phyloP scores from a whole-genome alignment of 2,888 invertebrate genomes.

The Drosophila glabriapex region DNA sequence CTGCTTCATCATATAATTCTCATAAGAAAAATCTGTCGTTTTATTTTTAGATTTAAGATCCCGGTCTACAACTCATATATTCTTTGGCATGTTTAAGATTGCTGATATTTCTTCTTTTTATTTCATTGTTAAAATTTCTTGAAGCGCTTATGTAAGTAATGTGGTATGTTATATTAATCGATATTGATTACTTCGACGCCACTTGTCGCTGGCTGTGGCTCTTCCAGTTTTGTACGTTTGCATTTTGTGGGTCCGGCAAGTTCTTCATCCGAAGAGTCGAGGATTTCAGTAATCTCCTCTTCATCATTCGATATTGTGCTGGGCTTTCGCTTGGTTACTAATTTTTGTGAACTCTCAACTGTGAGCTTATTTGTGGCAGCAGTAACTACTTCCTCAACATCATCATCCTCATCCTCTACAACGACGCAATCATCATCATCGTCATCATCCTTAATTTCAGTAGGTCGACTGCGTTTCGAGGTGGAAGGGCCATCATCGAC shows the following conservation, averaged over 20 bases:
- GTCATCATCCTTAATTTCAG: conserved; percentile 67
- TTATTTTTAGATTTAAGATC: background rate
- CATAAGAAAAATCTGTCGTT: too few relatives aligned
- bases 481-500: conserved; percentile 82
- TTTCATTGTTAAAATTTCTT: conserved; percentile 25
- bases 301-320: conserved; percentile 40
- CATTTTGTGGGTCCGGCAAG: conserved; percentile 63
- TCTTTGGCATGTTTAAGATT: background rate
- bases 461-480: conserved; percentile 77
- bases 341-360: conserved; percentile 45
- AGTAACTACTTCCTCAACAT: conserved; percentile 34
- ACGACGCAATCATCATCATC: conserved; percentile 81
- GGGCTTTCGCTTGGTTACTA: conserved; percentile 77
- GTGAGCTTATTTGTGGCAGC: conserved; percentile 60
- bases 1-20: too few relatives aligned
- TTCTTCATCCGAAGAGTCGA: conserved; percentile 80
- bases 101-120: conserved; percentile 1
- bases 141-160: background rate
- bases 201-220: conserved; percentile 5
- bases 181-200: conserved; percentile 71
- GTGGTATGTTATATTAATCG: conserved; percentile 55
- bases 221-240: conserved; percentile 57
- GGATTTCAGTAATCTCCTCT: conserved; percentile 70
- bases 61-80: background rate
- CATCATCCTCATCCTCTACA: conserved; percentile 81